Conservation (phyloP, 2,797 vertebrate species). For the Psittacula derbiana region DNA sequence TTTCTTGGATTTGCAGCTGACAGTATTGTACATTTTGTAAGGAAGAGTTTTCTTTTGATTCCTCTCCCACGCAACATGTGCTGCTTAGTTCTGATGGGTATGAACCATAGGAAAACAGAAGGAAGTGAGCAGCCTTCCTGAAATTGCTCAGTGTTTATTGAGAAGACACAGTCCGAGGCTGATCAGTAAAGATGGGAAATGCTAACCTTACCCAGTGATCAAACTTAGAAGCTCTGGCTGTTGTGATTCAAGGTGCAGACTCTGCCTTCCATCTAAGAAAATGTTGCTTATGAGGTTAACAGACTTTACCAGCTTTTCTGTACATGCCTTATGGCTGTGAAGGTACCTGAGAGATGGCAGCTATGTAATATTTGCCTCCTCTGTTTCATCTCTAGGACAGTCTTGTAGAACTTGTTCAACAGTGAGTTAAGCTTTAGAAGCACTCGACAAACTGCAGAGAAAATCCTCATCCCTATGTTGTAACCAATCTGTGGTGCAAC, state of each 20-base stretch:
- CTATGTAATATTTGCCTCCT: background rate
- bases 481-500: background rate
- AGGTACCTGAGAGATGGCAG: background rate
- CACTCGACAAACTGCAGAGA: background rate
- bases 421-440: background rate
- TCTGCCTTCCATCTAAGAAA: background rate
- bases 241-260: background rate
- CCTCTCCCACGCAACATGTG: rapidly evolving
- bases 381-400: background rate
- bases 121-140: background rate
- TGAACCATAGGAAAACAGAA: background rate
- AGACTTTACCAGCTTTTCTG: background rate
- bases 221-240: background rate
- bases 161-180: background rate
- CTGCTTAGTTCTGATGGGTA: background rate
- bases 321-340: rapidly evolving
- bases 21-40: background rate
- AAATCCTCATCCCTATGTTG: background rate
- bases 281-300: background rate
- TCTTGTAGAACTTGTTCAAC: background rate
- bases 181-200: background rate
- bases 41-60: background rate
- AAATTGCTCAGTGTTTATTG: background rate
- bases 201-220: background rate
- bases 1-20: background rate